A percentile compares a stretch with the other conserved stretches of the same genome.
Evolutionary conservation across 1,140 invertebrate genomes (phyloP).

Genomic region (Andricus grossulariae): DNA sequence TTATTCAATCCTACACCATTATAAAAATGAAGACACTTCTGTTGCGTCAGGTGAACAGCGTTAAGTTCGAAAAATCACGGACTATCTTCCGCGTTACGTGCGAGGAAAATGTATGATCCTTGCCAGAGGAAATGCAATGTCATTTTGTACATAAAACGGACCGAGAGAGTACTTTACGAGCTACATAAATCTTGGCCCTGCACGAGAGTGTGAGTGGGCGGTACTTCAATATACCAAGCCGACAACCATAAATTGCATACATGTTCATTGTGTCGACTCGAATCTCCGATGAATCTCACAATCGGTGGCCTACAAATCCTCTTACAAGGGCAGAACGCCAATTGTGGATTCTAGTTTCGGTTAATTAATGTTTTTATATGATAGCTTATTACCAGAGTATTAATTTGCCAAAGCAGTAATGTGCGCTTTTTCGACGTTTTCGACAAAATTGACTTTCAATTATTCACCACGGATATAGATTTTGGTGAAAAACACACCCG

Average conservation of each 20-base stretch:
- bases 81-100: conserved; percentile 4
- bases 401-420: too few relatives aligned
- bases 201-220: conserved; percentile 62
- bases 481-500: too few relatives aligned
- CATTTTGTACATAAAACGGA: not conserved
- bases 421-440: too few relatives aligned
- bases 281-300: conserved; percentile 39
- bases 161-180: conserved; percentile 57
- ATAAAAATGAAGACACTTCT: too few relatives aligned
- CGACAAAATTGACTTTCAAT: too few relatives aligned
- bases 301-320: conserved; percentile 43
- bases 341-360: too few relatives aligned
- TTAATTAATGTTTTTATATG: too few relatives aligned
- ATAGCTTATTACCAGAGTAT: too few relatives aligned
- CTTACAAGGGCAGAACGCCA: not conserved
- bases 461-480: too few relatives aligned
- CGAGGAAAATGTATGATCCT: not conserved
- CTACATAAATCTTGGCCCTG: conserved; percentile 56
- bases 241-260: conserved; percentile 63
- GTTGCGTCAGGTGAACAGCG: too few relatives aligned
- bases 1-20: too few relatives aligned
- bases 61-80: too few relatives aligned
- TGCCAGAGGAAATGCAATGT: not conserved
- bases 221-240: conserved; percentile 52
- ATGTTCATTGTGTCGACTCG: conserved; percentile 57